Evolutionary conservation across 1,140 invertebrate species (phyloP), one percentile per base, ranked within the genome.

Genomic region (Leptopilina boulardi): DNA sequence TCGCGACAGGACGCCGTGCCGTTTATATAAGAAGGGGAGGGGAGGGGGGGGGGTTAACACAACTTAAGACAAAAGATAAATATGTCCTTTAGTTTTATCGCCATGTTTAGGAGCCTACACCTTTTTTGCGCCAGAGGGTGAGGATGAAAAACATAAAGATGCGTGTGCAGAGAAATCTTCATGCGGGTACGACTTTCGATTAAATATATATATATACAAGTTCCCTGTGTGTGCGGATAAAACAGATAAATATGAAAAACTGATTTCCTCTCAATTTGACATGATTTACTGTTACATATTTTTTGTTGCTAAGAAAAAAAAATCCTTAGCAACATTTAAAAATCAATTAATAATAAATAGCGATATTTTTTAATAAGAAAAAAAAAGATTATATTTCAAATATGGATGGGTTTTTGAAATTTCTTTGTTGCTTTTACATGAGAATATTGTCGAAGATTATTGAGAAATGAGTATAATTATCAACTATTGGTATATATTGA

Each of bases 71-170:
- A 19, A 59, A 74, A 77, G 78, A 84, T 84, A 83, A 84, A 84
- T 84, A 83, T 76, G 80, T 77, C 47, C 74, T 11, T 81, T 41
- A 72, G 79, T 77, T 84, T 83, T 83, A 83, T 83, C 81, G 74
- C 80, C 23, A 66, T 34, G 59, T 66, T 66, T 30, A 30, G 59
- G 21, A 15, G 26, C 59, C 26, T 66, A 34, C 13, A 66, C 26
- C 59, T 66, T 66, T 30, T 0, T 10, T 21, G 1, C 18, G 34
- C 34, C 34, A 38, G 34, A 34, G 26, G 23, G 23, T n/a, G 23
- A 66, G 26, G 23, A n/a, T n/a, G n/a, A 30, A 13, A 34, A 34
- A 66, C 59, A 66, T 66, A 66, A 66, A 30, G 59, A 66, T 15
- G 5, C 34, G n/a, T n/a, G n/a, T n/a, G n/a, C 34, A 23, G 59